Conservation (phyloP, 2,888 invertebrate genomes). For the Pycnomerus fuliginosus region DNA sequence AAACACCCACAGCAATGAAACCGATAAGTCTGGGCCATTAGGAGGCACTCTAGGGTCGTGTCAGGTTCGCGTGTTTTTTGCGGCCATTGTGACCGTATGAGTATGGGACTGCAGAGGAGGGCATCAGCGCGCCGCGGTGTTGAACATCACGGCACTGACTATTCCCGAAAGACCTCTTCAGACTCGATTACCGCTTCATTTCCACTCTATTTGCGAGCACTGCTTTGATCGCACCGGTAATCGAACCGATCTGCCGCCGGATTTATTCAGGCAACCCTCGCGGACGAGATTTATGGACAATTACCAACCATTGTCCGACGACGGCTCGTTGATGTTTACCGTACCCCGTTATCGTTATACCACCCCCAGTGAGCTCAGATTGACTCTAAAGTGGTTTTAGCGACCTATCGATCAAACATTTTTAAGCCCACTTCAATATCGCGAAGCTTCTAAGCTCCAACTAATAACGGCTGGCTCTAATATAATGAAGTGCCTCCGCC, state of each 20-base stretch:
- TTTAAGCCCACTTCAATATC: no score
- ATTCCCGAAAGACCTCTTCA: slow-evolving; percentile 28
- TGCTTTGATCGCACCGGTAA: slow-evolving; percentile 31
- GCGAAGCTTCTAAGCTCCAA: no score
- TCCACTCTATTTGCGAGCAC: slow-evolving; percentile 26
- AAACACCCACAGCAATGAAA: slow-evolving; percentile 4
- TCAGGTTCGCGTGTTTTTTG: background rate
- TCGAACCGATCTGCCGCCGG: slow-evolving; percentile 31
- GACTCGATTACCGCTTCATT: slow-evolving; percentile 33
- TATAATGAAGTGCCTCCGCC: no score
- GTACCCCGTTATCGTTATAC: slow-evolving; percentile 13
- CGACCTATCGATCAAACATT: background rate
- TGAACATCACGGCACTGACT: slow-evolving; percentile 19
- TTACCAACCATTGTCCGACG: slow-evolving; percentile 30
- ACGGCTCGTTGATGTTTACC: slow-evolving; percentile 17
- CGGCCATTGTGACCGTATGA: slow-evolving; percentile 10
- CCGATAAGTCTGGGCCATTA: slow-evolving; percentile 6
- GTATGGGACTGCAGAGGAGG: no score
- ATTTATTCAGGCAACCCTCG: slow-evolving; percentile 21
- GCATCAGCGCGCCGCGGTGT: slow-evolving; percentile 13
- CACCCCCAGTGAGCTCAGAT: slow-evolving; percentile 1
- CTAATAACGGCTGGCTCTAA: no score
- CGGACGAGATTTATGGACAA: slow-evolving; percentile 32
- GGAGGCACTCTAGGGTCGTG: background rate
- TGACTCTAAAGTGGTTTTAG: slow-evolving; percentile 1